These are phyloP conservation scores for Nannoperca australis DNA, from an alignment of 2,797 vertebrate species.

Conservation along the genomic window DNA sequence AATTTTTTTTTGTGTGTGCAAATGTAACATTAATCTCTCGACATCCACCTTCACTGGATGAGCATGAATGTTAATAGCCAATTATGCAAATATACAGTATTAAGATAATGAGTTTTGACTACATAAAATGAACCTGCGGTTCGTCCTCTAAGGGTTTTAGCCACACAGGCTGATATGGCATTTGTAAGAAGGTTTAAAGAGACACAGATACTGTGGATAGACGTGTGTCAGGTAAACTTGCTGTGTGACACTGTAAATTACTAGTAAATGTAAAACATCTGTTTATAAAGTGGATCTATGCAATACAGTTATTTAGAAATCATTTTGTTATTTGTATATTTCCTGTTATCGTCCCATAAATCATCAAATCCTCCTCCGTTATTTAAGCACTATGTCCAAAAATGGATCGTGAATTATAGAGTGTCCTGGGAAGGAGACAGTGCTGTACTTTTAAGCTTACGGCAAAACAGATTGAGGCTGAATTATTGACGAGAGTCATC, in stretches of 20 bases:
- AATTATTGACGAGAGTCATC: slow-evolving; percentile 84
- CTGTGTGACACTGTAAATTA: slow-evolving; percentile 16
- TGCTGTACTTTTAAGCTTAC: slow-evolving; percentile 73
- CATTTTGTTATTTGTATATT: slow-evolving; percentile 15
- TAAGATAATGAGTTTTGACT: slow-evolving; percentile 63
- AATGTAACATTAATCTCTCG: slow-evolving; percentile 71
- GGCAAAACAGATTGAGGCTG: slow-evolving; percentile 82
- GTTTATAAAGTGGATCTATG: slow-evolving; percentile 9
- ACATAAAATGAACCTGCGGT: slow-evolving; percentile 56
- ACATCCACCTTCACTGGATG: slow-evolving; percentile 62
- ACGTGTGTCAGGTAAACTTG: neutral
- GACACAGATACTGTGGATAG: slow-evolving; percentile 11
- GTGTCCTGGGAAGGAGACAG: slow-evolving; percentile 69
- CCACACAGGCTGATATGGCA: slow-evolving; percentile 26
- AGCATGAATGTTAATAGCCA: slow-evolving; percentile 71
- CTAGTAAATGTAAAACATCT: neutral
- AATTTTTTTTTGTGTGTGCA: slow-evolving; percentile 61
- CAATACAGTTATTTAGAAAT: neutral
- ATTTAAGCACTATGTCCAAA: slow-evolving; percentile 56
- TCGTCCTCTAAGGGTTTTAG: slow-evolving; percentile 48
- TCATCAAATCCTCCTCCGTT: slow-evolving; percentile 37
- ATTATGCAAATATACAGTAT: slow-evolving; percentile 74
- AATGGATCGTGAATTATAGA: slow-evolving; percentile 72
- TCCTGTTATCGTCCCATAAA: slow-evolving; percentile 25
- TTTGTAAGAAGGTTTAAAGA: slow-evolving; percentile 40